Evolutionary conservation across 2,797 vertebrate genomes (phyloP), one percentile per base, ranked within the genome.

Genomic region (Eremophila alpestris): DNA sequence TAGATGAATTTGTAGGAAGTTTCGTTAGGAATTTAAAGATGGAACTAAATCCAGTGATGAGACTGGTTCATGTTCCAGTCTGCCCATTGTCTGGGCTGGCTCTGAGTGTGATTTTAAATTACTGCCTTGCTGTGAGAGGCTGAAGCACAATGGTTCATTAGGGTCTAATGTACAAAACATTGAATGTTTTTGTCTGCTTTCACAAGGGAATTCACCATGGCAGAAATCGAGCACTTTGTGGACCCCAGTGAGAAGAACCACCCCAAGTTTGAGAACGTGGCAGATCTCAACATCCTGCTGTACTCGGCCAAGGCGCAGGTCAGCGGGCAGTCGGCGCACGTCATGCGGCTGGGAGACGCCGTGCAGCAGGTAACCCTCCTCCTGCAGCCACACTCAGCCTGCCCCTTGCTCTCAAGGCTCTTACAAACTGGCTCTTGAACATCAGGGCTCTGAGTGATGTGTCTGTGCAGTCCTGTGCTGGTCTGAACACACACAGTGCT

Each of bases 141-240:
- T 64, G 54, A 78, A 77, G 5, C 34, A 7, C 20, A 30, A 7
- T n/a, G 4, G 32, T 21, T 38, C 51, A 9, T 43, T 79, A 36
- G 32, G 20, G 21, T 19, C 40, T 70, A 15, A 32, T 5, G 3
- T 16, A 1, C 24, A 1, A 30, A 83, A 51, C 49, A 36, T 6
- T 45, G 60, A 18, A 65, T 20, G 1, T 2, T 0, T 29, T 4
- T 29, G 21, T 5, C 74, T 86, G 20, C 62, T 74, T 80, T 58
- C 5, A 2, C 87, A 90, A 99, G 99, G 95, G 99, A 99, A 98
- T 99, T 99, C 97, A 99, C 99, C 74, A 99, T 99, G 99, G 99
- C 99, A 87, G 99, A 99, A 98, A 99, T 99, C 0, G 99, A 99
- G 98, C 99, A 99, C 98, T 99, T 99, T 98, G 99, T 99, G 93